These are phyloP conservation scores for Onychomys torridus DNA, from an alignment of 2,797 vertebrate genomes.

Conservation along the genomic window DNA sequence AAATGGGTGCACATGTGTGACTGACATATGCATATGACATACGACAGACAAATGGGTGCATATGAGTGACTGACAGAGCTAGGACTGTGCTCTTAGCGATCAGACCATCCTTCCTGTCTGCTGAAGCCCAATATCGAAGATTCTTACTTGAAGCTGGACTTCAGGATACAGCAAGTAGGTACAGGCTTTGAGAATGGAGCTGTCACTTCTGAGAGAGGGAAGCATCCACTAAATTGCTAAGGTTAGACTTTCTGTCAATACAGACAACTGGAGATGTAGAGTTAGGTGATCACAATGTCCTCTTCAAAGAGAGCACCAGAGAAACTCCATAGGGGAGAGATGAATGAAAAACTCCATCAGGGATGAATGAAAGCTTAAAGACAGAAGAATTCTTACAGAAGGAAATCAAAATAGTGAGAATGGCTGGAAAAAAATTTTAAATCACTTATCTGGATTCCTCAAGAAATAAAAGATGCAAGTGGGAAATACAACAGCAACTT, in stretches of 20 bases:
- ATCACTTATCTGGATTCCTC: not conserved
- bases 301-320: not conserved
- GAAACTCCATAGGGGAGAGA: not conserved
- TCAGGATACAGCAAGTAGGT: not conserved
- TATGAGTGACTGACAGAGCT: not conserved
- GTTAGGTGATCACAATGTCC: not conserved
- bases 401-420: constrained; percentile 4
- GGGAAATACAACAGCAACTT: not conserved
- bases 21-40: not conserved
- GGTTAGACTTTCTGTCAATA: not conserved
- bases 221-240: not conserved
- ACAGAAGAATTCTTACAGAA: not conserved
- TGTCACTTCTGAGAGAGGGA: not conserved
- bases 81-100: not conserved
- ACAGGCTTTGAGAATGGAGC: not conserved
- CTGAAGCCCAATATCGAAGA: not conserved
- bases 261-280: not conserved
- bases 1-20: not conserved
- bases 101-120: not conserved
- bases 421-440: not conserved
- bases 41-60: not conserved
- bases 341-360: not conserved
- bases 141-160: not conserved
- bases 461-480: constrained; percentile 1
- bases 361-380: not conserved